Conservation (phyloP, 2,797 vertebrate genomes). For the Anas georgica region DNA sequence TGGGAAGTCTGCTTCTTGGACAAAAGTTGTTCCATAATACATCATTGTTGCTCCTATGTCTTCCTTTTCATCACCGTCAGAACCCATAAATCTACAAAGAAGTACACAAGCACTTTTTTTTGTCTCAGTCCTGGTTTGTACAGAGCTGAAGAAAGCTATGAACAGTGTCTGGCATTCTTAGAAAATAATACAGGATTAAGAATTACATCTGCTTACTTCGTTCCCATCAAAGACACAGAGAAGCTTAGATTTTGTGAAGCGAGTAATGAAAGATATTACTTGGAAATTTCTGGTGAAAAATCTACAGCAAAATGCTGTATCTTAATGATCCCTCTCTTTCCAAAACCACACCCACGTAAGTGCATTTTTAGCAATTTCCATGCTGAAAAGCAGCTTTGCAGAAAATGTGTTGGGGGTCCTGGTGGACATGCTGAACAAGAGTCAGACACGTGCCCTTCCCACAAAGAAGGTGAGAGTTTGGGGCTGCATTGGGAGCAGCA, state of each 20-base stretch:
- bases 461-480: not conserved
- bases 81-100: slow-evolving; percentile 88
- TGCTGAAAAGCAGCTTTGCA: not conserved
- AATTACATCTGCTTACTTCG: not conserved
- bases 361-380: not conserved
- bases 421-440: not conserved
- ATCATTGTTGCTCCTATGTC: slow-evolving; percentile 88
- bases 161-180: not conserved
- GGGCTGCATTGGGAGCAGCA: not conserved
- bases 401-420: not conserved
- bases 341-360: not conserved
- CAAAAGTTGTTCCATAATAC: slow-evolving; percentile 88
- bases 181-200: not conserved
- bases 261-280: not conserved
- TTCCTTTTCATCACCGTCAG: slow-evolving; percentile 81
- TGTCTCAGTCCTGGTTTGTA: not conserved
- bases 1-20: slow-evolving; percentile 91
- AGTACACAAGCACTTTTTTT: not conserved
- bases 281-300: not conserved
- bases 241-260: not conserved
- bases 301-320: not conserved
- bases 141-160: not conserved
- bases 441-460: not conserved
- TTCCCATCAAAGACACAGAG: not conserved
- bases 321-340: not conserved